phyloP scores from a whole-genome alignment of 2,888 invertebrate species.

The Stictocephala bisonia region DNA sequence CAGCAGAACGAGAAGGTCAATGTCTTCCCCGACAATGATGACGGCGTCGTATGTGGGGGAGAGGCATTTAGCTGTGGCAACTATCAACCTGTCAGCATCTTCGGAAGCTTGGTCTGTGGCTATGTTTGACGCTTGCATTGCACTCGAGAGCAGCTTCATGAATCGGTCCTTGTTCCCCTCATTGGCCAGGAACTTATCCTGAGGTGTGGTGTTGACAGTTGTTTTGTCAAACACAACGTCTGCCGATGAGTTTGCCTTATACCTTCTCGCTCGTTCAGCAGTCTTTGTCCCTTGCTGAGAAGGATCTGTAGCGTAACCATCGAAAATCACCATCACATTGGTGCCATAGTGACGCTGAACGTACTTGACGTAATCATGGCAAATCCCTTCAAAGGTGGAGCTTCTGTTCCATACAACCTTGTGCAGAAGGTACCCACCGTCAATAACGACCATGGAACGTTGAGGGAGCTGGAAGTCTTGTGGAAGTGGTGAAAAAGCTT shows the following conservation, averaged over 20 bases:
- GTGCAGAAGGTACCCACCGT: conserved; percentile 40
- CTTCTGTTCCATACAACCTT: conserved; percentile 46
- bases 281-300: conserved; percentile 28
- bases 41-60: conserved; percentile 35
- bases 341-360: conserved; percentile 40
- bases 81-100: conserved; percentile 45
- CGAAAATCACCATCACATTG: conserved; percentile 17
- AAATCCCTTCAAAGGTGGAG: conserved; percentile 36
- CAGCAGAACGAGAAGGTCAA: conserved; percentile 42
- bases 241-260: conserved; percentile 28
- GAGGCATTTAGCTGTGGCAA: conserved; percentile 41
- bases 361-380: conserved; percentile 42
- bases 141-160: conserved; percentile 24
- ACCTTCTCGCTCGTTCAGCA: conserved; percentile 43
- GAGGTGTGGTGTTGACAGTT: conserved; percentile 26
- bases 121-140: conserved; percentile 39
- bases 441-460: conserved; percentile 31
- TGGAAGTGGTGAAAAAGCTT: conserved; percentile 30
- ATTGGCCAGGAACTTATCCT: conserved; percentile 46
- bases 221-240: conserved; percentile 41
- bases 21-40: conserved; percentile 43
- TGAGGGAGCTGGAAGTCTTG: conserved; percentile 40
- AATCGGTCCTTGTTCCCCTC: conserved; percentile 42
- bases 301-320: conserved; percentile 20
- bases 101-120: conserved; percentile 30